Base-by-base conservation (phyloP, 2,113 vertebrate genomes). In the Poeciliopsis turrubarensis region DNA sequence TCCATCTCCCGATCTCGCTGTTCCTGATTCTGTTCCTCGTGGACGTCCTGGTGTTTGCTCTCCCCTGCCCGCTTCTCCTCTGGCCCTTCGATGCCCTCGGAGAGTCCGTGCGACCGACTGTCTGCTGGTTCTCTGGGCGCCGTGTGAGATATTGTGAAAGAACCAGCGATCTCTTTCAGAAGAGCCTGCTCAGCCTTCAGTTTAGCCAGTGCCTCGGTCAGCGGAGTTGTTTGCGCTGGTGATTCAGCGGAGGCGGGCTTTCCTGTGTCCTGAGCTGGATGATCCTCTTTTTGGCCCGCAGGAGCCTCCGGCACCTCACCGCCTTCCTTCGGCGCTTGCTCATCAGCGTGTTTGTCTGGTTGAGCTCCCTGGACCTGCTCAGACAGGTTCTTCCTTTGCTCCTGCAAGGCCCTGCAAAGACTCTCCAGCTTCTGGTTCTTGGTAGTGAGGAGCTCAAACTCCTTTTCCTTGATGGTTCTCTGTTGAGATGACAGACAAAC, bases 341-440 rank as follows among this genome's bases (percentile, higher is more conserved):
- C 78, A 5, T 68, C 54, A 0, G 73, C 6, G 13, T 25, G 44
- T 25, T 27, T 63, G 5, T 78, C 87, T 0, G 78, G 30, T 44
- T 73, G 73, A 32, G 92, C 93, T 69, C 94, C 94, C 84, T 95
- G 95, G 17, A 96, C 94, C 92, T 97, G 98, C 88, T 94, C 95
- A 77, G 94, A 95, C 29, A 99, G 90, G 79, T 92, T 95, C 26
- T 95, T 98, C 81, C 98, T 96, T 88, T 99, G 97, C 68, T 96
- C 97, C 76, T 99, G 98, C 87, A 99, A 90, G 65, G 97, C 98
- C 65, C 98, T 93, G 75, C 98, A 99, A 31, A 99, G 96, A 37
- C 96, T 99, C 92, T 99, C 98, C 47, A 99, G 87, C 80, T 97
- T 96, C 89, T 97, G 95, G 71, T 96, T 98, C 94, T 99, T 99